These are phyloP conservation scores for Toxotes chatareus DNA, from an alignment of 2,113 vertebrate species.

Conservation along the genomic window DNA sequence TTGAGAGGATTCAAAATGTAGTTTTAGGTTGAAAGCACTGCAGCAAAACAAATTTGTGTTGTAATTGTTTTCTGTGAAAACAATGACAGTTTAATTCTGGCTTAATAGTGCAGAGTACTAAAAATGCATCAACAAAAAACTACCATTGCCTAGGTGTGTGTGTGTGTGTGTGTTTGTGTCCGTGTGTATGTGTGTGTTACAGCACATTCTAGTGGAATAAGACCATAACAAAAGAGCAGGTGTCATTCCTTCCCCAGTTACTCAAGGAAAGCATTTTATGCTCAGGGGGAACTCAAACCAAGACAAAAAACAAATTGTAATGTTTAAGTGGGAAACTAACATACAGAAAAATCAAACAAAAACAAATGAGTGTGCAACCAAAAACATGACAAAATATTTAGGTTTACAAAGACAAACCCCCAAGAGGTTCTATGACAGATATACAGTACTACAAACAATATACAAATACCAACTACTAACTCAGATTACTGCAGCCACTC, in stretches of 20 bases:
- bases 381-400: too few relatives aligned
- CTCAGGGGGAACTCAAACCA: not conserved
- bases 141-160: not conserved
- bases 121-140: constrained; percentile 5
- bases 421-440: too few relatives aligned
- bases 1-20: constrained; percentile 50
- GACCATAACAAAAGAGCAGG: not conserved
- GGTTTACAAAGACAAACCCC: not conserved
- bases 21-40: constrained; percentile 63
- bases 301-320: not conserved
- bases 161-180: not conserved
- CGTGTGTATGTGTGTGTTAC: not conserved
- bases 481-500: too few relatives aligned
- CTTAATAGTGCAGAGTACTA: constrained; percentile 3
- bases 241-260: not conserved
- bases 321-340: too few relatives aligned
- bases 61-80: constrained; percentile 54
- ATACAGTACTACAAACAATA: too few relatives aligned
- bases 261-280: not conserved
- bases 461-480: too few relatives aligned
- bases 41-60: constrained; percentile 55
- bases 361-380: too few relatives aligned
- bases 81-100: constrained; percentile 25
- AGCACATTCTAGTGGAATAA: not conserved
- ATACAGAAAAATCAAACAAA: too few relatives aligned